phyloP scores from a whole-genome alignment of 2,113 vertebrate species.

The Myodes glareolus region DNA sequence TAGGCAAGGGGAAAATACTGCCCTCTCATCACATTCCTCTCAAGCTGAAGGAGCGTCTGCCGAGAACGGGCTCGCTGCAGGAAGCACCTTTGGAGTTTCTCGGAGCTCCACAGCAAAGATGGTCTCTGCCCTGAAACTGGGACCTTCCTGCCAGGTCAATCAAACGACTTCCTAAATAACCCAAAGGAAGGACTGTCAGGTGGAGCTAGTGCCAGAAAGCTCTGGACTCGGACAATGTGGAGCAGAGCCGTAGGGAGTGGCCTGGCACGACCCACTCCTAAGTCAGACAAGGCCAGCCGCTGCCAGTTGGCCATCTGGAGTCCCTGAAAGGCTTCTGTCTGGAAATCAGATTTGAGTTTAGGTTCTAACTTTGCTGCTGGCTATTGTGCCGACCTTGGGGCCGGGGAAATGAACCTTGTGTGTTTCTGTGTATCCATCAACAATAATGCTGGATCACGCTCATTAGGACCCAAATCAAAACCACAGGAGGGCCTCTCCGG shows the following conservation, averaged over 20 bases:
- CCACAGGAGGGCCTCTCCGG: neutral
- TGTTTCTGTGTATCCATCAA: constrained; percentile 18
- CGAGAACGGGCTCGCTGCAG: neutral
- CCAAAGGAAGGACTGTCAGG: neutral
- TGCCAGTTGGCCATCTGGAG: constrained; percentile 61
- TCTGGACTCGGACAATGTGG: neutral
- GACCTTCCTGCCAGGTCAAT: neutral
- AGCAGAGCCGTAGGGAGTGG: neutral
- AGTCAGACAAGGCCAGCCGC: neutral
- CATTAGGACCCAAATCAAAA: neutral
- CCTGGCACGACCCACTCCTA: neutral
- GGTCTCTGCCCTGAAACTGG: neutral
- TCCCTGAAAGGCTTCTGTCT: constrained; percentile 28
- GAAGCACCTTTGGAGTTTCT: neutral
- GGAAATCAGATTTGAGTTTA: constrained; percentile 8
- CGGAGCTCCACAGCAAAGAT: neutral
- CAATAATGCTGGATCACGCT: neutral
- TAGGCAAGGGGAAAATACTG: neutral
- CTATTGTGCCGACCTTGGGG: constrained; percentile 66
- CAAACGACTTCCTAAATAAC: constrained; percentile 34
- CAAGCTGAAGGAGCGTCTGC: neutral
- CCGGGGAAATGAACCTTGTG: neutral
- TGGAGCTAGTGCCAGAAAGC: constrained; percentile 2
- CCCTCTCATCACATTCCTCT: neutral
- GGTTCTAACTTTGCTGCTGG: constrained; percentile 42